Base-by-base conservation (phyloP, 2,888 invertebrate species). In the Synergus japonicus region DNA sequence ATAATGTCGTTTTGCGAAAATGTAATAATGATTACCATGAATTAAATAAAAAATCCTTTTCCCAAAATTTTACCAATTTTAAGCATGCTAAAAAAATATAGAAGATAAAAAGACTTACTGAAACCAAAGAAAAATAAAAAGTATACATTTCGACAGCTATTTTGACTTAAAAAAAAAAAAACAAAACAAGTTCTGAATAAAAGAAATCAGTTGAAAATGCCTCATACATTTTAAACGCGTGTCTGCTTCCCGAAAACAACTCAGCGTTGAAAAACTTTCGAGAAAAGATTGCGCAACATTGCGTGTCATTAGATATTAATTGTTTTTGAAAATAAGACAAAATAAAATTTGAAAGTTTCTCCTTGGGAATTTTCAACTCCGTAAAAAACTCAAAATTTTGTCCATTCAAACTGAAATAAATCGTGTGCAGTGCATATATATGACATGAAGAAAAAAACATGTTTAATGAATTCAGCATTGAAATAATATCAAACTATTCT, bases 401-500 rank as follows among this genome's bases (percentile, higher is more conserved):
- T 82, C 78, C 69, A 76, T 80, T 29, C 79, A 83, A 87, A 86
- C 81, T 85, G 78, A 86, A 76, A 86, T 82, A 83, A 83, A 85
- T 22, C 22, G 22, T 83, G 73, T 73, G 54, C 73, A 73, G 54
- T 73, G 54, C 73, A 73, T 73, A 37, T 73, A 54, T 54, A 73
- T 86, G 81, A 87, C 85, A 82, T 81, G 82, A 83, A 86, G 80
- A 85, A 83, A 87, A 82, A 86, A 85, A 85, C 83, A 82, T 83
- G 77, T 83, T 85, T 86, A 85, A 87, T 86, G 84, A 77, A 85
- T 85, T 83, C 83, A 73, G 86, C 83, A 85, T 80, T 87, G 82
- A 87, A 84, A 73, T 73, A 54, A 80, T 85, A 85, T 79, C 65
- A 83, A 83, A 84, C 87, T 86, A 86, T 83, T 81, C 83, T 87